Evolutionary conservation across 2,888 invertebrate species (phyloP), one percentile per base, ranked within the genome.

Genomic region (Eilema sororculum): DNA sequence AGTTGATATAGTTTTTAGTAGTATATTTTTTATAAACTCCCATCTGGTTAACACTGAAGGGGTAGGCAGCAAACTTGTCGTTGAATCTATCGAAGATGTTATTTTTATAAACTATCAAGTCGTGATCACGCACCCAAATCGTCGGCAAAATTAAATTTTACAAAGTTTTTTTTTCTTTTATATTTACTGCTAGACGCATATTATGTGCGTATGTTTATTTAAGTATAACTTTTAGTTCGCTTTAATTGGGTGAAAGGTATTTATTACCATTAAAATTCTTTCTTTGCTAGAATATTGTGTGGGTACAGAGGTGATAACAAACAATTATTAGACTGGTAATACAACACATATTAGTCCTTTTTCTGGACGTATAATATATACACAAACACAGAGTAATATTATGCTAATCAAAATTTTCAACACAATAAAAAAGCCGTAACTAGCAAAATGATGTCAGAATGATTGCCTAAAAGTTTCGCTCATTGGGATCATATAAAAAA

Each of bases 391-490:
- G 4, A 25, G 24, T 12, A 1, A 65, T 64, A 57, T 58, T 72
- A 77, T 74, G 77, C 61, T 72, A 79, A 77, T 77, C 10, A 71
- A 67, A 73, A 24, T 59, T 77, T 69, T 58, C 69, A 61, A 69
- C 69, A 67, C 33, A 52, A 65, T 58, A 46, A 62, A 65, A 28
- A 64, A 52, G n/a, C 37, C 41, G 37, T 62, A 65, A 52, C 25
- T 52, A 28, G 52, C 59, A 20, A 69, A 81, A 80, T 67, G 61
- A 30, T 80, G 82, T 77, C 80, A 73, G 6, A 70, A 71, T 0
- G 60, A 65, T 80, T 80, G 78, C 76, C 56, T 70, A 77, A 71
- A 79, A 61, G 25, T 62, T 74, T 70, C 61, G 28, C 66, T 65
- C 63, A 61, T 71, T 74, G 72, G 73, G 59, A 73, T 71, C 20